Evolutionary conservation across 2,113 vertebrate genomes (phyloP).

Genomic region (Phaethon lepturus): DNA sequence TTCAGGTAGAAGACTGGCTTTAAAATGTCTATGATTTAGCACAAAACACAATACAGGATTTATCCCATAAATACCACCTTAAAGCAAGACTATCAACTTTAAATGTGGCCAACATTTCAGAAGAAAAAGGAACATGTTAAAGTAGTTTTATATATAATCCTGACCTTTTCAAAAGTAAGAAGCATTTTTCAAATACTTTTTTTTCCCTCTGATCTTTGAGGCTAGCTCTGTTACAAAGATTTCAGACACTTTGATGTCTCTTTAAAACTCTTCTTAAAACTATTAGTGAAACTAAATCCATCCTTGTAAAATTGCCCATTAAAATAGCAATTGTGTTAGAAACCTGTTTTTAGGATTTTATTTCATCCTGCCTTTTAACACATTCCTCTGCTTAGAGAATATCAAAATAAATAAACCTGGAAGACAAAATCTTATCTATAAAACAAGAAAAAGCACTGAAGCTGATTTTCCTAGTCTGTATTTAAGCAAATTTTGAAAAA

Average conservation of each 20-base stretch:
- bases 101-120: neutral
- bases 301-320: constrained; percentile 58
- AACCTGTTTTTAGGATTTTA: constrained; percentile 29
- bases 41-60: constrained; percentile 13
- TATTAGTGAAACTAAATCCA: constrained; percentile 57
- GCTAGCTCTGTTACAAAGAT: constrained; percentile 51
- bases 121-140: neutral
- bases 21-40: neutral
- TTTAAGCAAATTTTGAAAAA: constrained; percentile 8
- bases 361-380: constrained; percentile 49
- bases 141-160: constrained; percentile 25
- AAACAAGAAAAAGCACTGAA: neutral
- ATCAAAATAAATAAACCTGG: neutral
- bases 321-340: constrained; percentile 43
- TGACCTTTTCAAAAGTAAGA: constrained; percentile 35
- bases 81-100: constrained; percentile 30
- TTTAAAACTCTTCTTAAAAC: constrained; percentile 63
- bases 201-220: constrained; percentile 29
- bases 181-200: constrained; percentile 21
- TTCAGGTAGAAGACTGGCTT: neutral
- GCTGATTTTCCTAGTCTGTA: neutral
- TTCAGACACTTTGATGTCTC: constrained; percentile 57
- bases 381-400: neutral
- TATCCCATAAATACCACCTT: constrained; percentile 13
- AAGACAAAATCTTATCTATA: neutral